These are phyloP conservation scores for Eurytoma californica DNA, from an alignment of 2,888 invertebrate species.

Conservation along the genomic window DNA sequence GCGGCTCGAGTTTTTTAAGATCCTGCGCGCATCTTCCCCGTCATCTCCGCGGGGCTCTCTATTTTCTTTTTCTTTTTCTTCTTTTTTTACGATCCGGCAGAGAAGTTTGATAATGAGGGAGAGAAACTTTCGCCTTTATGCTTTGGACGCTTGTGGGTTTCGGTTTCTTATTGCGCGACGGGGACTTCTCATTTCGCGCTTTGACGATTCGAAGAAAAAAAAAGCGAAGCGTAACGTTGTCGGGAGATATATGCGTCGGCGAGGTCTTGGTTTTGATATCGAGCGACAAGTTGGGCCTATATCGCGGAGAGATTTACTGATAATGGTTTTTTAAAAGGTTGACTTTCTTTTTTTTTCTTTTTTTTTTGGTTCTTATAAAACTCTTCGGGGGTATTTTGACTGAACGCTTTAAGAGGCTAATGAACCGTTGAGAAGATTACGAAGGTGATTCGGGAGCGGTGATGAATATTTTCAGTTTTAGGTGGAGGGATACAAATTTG, in stretches of 20 bases:
- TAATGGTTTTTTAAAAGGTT: not conserved
- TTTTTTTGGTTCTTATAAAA: not conserved
- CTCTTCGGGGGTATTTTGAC: not conserved
- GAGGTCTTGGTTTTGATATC: not conserved
- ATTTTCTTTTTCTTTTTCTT: slow-evolving; percentile 18
- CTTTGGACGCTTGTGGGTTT: not conserved
- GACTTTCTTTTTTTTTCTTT: not conserved
- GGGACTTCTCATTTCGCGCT: not conserved
- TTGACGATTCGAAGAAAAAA: slow-evolving; percentile 3
- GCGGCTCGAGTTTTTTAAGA: slow-evolving; percentile 14
- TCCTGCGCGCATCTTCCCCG: not conserved
- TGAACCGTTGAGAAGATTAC: too few relatives aligned
- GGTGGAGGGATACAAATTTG: too few relatives aligned
- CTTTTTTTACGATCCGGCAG: slow-evolving; percentile 25
- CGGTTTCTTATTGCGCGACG: not conserved
- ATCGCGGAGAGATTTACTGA: not conserved
- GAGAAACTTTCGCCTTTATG: slow-evolving; percentile 22
- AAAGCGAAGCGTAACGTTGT: not conserved
- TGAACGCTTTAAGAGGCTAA: too few relatives aligned
- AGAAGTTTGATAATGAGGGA: slow-evolving; percentile 42
- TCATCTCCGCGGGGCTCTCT: not conserved
- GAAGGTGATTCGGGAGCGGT: too few relatives aligned
- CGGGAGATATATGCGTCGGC: not conserved
- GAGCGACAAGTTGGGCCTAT: not conserved
- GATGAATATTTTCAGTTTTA: too few relatives aligned